phyloP scores from a whole-genome alignment of 2,797 vertebrate genomes.

The Caiman crocodilus region DNA sequence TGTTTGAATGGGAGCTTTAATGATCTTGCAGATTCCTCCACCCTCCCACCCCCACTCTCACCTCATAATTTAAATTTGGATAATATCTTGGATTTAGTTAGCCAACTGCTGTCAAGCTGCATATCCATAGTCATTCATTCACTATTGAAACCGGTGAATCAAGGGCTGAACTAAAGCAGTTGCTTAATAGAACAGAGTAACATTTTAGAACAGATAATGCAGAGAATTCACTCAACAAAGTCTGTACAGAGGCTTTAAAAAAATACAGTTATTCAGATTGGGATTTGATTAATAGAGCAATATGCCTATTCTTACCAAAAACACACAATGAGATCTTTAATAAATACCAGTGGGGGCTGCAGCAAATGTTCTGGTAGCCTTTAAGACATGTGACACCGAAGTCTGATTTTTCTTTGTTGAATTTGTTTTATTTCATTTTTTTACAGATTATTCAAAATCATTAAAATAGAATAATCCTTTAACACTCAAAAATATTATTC shows the following conservation, averaged over 20 bases:
- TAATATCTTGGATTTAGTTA: too few species aligned
- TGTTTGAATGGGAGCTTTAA: too few species aligned
- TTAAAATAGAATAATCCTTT: background rate
- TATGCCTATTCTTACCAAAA: background rate
- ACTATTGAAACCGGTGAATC: too few species aligned
- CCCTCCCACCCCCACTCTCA: too few species aligned
- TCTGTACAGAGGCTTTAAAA: too few species aligned
- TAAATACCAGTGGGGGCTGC: fast-evolving
- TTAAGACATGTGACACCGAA: too few species aligned
- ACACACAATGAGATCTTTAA: background rate
- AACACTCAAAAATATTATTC: background rate
- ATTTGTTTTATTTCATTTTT: too few species aligned
- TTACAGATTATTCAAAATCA: background rate
- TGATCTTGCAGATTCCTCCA: too few species aligned
- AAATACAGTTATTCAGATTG: background rate
- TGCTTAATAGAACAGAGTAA: fast-evolving
- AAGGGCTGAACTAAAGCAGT: fast-evolving
- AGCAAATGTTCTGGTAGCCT: too few species aligned
- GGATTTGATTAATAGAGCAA: background rate
- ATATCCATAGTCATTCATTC: background rate
- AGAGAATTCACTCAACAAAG: background rate
- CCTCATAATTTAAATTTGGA: too few species aligned
- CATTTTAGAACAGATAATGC: background rate
- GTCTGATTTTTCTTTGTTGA: too few species aligned
- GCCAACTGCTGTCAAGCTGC: too few species aligned